Evolutionary conservation across 2,888 invertebrate species (phyloP).

Genomic region (Apomyelois bistriatella): DNA sequence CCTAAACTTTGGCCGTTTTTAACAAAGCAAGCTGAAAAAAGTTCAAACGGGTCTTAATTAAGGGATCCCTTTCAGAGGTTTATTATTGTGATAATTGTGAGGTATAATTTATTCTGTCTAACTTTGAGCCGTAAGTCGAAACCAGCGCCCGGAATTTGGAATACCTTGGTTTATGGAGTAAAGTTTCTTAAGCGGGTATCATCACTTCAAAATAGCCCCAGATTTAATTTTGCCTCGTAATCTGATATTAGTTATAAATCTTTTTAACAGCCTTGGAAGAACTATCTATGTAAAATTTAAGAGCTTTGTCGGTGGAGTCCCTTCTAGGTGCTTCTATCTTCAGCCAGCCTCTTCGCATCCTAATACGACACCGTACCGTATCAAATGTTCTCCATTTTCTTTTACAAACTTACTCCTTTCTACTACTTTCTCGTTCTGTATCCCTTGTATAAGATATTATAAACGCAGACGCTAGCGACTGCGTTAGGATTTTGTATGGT

Average conservation of each 20-base stretch:
- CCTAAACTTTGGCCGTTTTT: neutral
- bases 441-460: no score
- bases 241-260: no score
- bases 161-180: constrained; percentile 14
- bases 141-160: constrained; percentile 15
- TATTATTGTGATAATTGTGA: constrained; percentile 54
- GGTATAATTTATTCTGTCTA: constrained; percentile 38
- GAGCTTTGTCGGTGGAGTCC: no score
- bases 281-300: no score
- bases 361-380: no score
- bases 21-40: constrained; percentile 26
- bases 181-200: neutral
- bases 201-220: neutral
- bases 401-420: no score
- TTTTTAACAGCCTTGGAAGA: neutral
- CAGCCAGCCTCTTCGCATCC: no score
- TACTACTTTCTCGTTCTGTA: no score
- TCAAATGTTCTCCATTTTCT: no score
- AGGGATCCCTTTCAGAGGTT: constrained; percentile 35
- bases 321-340: no score
- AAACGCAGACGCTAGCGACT: no score
- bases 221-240: neutral
- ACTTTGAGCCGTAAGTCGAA: constrained; percentile 27
- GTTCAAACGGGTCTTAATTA: constrained; percentile 38
- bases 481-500: no score